Evolutionary conservation across 2,888 invertebrate species (phyloP), one percentile per base, ranked within the genome.

Genomic region (Oligia latruncula): DNA sequence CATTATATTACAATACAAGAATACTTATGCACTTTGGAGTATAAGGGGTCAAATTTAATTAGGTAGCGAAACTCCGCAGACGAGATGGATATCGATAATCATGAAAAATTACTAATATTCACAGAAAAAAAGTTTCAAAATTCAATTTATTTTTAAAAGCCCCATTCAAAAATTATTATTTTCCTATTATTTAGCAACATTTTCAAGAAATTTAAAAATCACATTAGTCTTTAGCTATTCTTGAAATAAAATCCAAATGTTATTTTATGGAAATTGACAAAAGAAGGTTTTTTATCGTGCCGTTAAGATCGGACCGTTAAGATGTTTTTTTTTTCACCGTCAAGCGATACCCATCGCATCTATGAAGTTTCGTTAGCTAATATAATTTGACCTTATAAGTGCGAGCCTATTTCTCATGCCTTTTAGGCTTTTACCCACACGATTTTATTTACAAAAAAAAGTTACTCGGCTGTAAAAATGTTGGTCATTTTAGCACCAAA

Each of bases 401-500:
- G 2, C 23, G 1, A 71, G 9, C 9, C 4, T 35, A 15, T 52
- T 52, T 35, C 35, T 52, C 8, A 13, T 6, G 49, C 46, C 5
- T 5, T 13, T 13, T 29, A 11, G 49, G 29, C 5, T 5, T 13
- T 13, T 29, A 11, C 5, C 20, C 6, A 20, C 8, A 65, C 15
- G 23, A 0, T 23, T 15, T 35, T 15, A 15, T 52, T 29, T 68
- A 0, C 2, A 17, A 2, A 58, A 75, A 29, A 15, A 43, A 43
- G 17, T 35, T 29, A 29, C 13, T 43, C 58, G 75, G 43, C 75
- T 58, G 35, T 74, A 17, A 35, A 74, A 17, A 29, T 29, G 20
- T 29, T 46, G 6, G n/a, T 55, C 0, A 20, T 29, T n/a, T 52
- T 49, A 80, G 80, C 80, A 80, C 80, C 80, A 66, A 6, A 6